These are phyloP conservation scores for Hybos culiciformis DNA, from an alignment of 2,888 invertebrate genomes.

Conservation along the genomic window DNA sequence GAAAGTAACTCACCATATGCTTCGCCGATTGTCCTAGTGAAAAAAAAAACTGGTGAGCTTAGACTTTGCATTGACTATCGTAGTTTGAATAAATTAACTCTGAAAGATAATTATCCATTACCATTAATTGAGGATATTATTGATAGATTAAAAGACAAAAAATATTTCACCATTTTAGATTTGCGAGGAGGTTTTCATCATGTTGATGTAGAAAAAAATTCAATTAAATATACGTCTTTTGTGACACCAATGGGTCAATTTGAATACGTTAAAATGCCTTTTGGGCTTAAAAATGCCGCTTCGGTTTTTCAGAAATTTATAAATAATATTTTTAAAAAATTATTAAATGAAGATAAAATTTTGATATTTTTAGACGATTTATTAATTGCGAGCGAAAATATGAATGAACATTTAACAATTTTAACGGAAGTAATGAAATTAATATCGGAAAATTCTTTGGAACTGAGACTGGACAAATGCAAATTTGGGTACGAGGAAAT, in stretches of 20 bases:
- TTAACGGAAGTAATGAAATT: not conserved
- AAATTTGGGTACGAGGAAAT: conserved; percentile 13
- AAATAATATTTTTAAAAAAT: not conserved
- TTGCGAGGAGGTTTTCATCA: conserved; percentile 15
- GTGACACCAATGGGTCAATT: conserved; percentile 15
- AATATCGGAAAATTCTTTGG: not conserved
- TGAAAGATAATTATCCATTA: conserved; percentile 13
- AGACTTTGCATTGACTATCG: conserved; percentile 15
- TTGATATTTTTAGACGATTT: conserved; percentile 2
- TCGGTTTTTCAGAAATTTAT: conserved; percentile 2
- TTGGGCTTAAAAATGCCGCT: conserved; percentile 1
- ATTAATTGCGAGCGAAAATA: conserved; percentile 4
- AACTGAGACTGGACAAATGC: conserved; percentile 11
- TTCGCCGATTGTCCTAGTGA: conserved; percentile 13
- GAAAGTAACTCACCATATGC: conserved; percentile 13
- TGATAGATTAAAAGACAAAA: conserved; percentile 13
- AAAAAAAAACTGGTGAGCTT: conserved; percentile 13
- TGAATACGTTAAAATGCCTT: conserved; percentile 10
- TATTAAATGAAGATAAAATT: not conserved
- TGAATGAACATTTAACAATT: conserved; percentile 3
- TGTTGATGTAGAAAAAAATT: conserved; percentile 11
- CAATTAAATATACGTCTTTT: conserved; percentile 15
- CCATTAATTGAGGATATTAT: conserved; percentile 13
- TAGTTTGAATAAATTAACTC: conserved; percentile 12
- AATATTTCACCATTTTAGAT: conserved; percentile 16